Evolutionary conservation across 2,113 vertebrate genomes (phyloP).

Genomic region (Trochalopteron elliotii): DNA sequence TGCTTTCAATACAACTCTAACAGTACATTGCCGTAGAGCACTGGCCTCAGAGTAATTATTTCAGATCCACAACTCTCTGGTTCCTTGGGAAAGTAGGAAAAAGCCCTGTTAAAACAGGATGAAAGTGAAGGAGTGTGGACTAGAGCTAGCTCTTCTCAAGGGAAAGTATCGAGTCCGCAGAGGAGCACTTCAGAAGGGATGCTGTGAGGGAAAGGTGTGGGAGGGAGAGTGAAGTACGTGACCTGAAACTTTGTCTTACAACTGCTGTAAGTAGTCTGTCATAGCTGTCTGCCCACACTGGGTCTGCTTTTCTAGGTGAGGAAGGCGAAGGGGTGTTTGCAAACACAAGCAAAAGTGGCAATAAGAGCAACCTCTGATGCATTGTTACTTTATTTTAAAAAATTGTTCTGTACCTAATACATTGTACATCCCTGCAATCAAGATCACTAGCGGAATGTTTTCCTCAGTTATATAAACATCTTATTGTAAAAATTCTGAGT

Average conservation of each 20-base stretch:
- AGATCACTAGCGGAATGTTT: constrained; percentile 26
- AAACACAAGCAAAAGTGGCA: not conserved
- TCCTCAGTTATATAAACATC: constrained; percentile 23
- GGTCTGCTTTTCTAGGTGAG: not conserved
- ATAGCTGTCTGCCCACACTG: not conserved
- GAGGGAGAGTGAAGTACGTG: not conserved
- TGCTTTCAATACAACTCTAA: not conserved
- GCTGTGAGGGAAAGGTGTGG: not conserved
- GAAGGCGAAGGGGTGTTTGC: not conserved
- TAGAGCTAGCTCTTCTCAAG: too few species aligned
- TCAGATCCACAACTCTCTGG: not conserved
- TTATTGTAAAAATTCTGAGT: constrained; percentile 47
- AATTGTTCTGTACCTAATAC: not conserved
- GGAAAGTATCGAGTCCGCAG: too few species aligned
- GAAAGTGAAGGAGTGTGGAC: not conserved
- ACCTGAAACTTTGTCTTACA: not conserved
- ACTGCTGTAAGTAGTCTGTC: not conserved
- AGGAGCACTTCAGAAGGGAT: not conserved
- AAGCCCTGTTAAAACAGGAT: not conserved
- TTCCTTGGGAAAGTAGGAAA: not conserved
- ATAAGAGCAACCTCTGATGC: not conserved
- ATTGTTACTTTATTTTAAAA: constrained; percentile 14
- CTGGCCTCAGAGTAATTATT: not conserved
- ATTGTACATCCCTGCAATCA: constrained; percentile 38
- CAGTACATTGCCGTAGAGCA: not conserved